Conservation (phyloP, 2,888 invertebrate species). For the Erebia epiphron region DNA sequence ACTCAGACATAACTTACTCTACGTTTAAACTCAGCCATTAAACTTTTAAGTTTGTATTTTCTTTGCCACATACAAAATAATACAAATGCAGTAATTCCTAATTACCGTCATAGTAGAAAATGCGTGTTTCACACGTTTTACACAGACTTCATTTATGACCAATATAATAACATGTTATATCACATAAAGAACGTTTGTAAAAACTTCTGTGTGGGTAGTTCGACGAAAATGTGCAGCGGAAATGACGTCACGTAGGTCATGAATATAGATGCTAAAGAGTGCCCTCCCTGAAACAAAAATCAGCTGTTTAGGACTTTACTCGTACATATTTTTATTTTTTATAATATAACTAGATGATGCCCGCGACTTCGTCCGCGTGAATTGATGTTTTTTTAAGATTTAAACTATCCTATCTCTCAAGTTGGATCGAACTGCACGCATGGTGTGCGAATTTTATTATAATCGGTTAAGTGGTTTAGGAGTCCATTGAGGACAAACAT, state of each 20-base stretch:
- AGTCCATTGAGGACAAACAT: too few species aligned
- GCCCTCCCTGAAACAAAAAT: constrained; percentile 50
- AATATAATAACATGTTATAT: neutral
- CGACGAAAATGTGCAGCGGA: constrained; percentile 54
- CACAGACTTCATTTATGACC: neutral
- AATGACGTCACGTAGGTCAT: constrained; percentile 52
- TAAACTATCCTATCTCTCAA: too few species aligned
- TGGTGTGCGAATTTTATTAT: too few species aligned
- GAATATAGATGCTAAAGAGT: constrained; percentile 51
- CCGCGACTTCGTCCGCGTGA: too few species aligned
- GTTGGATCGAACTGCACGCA: too few species aligned
- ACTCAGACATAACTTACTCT: too few species aligned
- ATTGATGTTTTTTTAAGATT: too few species aligned
- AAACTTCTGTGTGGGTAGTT: constrained; percentile 53
- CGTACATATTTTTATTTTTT: neutral
- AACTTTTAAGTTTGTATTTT: neutral
- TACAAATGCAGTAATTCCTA: neutral
- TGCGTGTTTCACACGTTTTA: neutral
- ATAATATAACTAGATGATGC: too few species aligned
- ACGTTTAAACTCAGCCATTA: too few species aligned
- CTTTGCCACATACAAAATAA: neutral
- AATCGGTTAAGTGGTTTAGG: too few species aligned
- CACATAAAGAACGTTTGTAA: constrained; percentile 20
- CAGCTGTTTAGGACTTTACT: neutral
- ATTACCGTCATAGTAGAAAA: neutral